Base-by-base conservation (phyloP, 2,888 invertebrate genomes). In the Cheiracanthium punctorium region DNA sequence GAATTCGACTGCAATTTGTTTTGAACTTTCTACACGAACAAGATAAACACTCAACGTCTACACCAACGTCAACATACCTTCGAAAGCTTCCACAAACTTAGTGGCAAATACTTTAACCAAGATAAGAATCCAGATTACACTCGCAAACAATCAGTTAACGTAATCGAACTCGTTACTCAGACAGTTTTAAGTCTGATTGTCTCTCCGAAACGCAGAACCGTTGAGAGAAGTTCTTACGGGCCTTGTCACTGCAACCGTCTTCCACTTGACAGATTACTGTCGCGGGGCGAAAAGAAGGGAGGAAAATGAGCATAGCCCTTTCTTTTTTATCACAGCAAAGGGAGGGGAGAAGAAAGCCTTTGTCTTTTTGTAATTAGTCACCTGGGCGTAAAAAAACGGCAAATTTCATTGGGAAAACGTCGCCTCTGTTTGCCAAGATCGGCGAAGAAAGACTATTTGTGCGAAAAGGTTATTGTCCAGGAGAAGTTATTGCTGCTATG, bases 191-290 rank as follows among this genome's bases (percentile, higher is more conserved):
- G 58, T 8, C 24, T 8, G 58, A 58, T 58, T 24, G 58, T 58
- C 58, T 58, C 5, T 12, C 24, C 24, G 24, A 58, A 24, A 58
- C 20, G 24, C 58, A 58, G 24, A 5, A 58, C 58, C 24, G 58
- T 58, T 17, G 48, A 48, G 58, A 10, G 14, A 17, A 58, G 24
- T 77, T 65, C 70, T 43, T 77, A 77, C 65, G 77, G 58, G 43
- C 65, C 28, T 77, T 82, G 82, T 82, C 82, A 82, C 77, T 72
- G 70, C 24, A 24, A 30, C 77, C 65, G 82, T 82, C 82, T 72
- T 76, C 48, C 43, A n/a, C 48, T 29, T 82, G 82, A 82, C 77
- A 72, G 82, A 82, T 82, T 77, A 71, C 77, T 33, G 58, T 37
- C 20, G 20, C 17, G 48, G 52, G 64, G 20, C n/a, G 20, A 0